Conservation (phyloP, 2,797 vertebrate species). For the Oophaga sylvatica region DNA sequence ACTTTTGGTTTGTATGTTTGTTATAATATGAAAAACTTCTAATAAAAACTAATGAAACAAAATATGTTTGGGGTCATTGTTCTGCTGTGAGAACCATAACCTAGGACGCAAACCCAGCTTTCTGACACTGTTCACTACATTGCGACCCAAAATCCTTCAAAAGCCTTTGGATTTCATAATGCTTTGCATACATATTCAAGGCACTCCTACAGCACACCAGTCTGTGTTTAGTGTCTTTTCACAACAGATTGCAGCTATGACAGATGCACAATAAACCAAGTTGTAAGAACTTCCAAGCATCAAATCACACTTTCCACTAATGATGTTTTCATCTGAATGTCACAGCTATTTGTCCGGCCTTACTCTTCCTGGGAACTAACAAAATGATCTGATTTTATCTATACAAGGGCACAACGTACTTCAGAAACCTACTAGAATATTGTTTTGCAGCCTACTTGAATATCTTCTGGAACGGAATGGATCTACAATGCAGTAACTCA, state of each 20-base stretch:
- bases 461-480: background rate
- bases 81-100: no score
- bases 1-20: no score
- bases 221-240: background rate
- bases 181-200: background rate
- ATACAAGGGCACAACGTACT: constrained; percentile 17
- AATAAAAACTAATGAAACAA: no score
- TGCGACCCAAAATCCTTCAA: no score
- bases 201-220: background rate
- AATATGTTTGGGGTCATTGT: no score
- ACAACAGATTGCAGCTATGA: background rate
- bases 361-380: background rate
- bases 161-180: no score
- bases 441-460: constrained; percentile 46
- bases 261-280: background rate
- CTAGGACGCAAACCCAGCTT: no score
- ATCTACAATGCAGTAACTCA: no score
- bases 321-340: constrained; percentile 1
- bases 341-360: constrained; percentile 25
- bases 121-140: no score
- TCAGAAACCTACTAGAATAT: constrained; percentile 44
- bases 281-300: constrained; percentile 19
- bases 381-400: background rate
- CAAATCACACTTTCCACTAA: background rate
- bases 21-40: no score